Base-by-base conservation (phyloP, 2,888 invertebrate genomes). In the Rhorus exstirpatorius region DNA sequence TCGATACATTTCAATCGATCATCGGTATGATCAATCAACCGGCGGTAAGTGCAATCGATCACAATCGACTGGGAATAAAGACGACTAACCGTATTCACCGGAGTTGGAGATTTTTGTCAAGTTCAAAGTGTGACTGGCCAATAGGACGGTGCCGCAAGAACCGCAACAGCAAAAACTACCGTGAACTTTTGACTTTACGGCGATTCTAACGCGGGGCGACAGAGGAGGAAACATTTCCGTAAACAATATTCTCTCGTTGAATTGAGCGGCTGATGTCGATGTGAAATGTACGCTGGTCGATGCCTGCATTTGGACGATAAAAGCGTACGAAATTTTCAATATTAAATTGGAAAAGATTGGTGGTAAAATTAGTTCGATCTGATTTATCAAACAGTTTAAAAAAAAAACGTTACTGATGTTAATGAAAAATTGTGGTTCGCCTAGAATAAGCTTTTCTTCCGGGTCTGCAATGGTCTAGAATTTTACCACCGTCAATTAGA, bases 181-280 rank as follows among this genome's bases (percentile, higher is more conserved):
- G 58, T 88, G 83, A 46, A 88, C 76, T 44, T 88, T 88, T 49
- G 89, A 87, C 79, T 91, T 92, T 63, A 96, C 91, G 63, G 96
- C 95, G 1, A 98, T 93, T 81, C 95, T 94, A 46, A 98, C 94
- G 0, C 96, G 94, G 86, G 97, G 96, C 84, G 96, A 96, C 60
- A 97, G 93, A 0, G 97, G 97, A 0, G 98, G 98, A 92, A 97
- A 98, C 93, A 96, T 95, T 93, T 97, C 97, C 0, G 95, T 95
- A 89, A 98, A 96, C 0, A 95, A 95, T 21, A 98, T 94, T 90
- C 95, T 95, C 91, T 98, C 96, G 89, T 96, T 96, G 95, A 97
- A 98, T 17, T 93, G 93, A 0, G 97, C 97, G 41, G 94, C 93
- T 74, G 93, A 94, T 0, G 94, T 95, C n/a, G 94, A 94, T 80